These are phyloP conservation scores for Nasonovia ribisnigri DNA, from an alignment of 2,888 invertebrate genomes.

Conservation along the genomic window DNA sequence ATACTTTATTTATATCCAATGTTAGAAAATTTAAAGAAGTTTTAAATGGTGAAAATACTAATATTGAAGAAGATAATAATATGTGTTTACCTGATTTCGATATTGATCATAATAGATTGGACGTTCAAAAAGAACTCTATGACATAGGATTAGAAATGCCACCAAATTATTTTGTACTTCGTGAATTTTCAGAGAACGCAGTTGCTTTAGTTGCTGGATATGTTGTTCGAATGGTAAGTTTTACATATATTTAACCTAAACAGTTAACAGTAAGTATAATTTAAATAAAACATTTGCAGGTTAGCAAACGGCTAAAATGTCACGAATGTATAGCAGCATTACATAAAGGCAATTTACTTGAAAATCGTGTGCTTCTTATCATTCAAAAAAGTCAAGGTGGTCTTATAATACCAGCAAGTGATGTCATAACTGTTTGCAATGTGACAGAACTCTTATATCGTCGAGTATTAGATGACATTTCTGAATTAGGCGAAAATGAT, in stretches of 20 bases:
- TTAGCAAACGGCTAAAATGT: background rate
- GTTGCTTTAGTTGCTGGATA: constrained; percentile 19
- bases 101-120: background rate
- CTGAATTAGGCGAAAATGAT: no score
- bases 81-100: background rate
- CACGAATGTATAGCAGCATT: background rate
- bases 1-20: no score
- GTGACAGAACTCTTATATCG: background rate
- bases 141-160: background rate
- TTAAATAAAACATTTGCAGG: background rate
- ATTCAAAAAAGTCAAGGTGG: constrained; percentile 6
- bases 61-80: background rate
- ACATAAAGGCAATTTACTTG: background rate
- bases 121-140: no score
- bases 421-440: background rate
- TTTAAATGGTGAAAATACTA: background rate
- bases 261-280: no score
- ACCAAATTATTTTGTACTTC: background rate
- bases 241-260: no score
- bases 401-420: background rate
- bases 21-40: no score
- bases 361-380: background rate
- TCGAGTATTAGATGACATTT: no score
- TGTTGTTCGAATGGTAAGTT: background rate
- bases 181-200: constrained; percentile 8